phyloP scores from a whole-genome alignment of 2,113 vertebrate species.

The Passer montanus region DNA sequence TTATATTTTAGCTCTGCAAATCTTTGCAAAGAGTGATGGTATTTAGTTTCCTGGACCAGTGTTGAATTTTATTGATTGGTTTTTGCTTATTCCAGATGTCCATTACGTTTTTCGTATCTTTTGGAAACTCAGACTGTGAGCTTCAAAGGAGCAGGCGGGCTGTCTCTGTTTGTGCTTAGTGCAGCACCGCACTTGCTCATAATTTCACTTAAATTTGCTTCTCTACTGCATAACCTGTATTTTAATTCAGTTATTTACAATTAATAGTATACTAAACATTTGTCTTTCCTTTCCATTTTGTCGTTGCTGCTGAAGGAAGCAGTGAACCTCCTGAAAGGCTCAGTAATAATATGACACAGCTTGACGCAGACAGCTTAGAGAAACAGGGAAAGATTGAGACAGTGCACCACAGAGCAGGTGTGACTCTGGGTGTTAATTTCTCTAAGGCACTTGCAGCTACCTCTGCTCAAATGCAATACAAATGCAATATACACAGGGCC shows the following conservation, averaged over 20 bases:
- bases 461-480: not conserved
- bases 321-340: slow-evolving; percentile 8
- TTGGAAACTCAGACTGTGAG: not conserved
- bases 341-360: slow-evolving; percentile 10
- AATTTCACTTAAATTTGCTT: not conserved
- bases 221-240: not conserved
- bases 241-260: not conserved
- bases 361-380: slow-evolving; percentile 26
- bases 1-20: not conserved
- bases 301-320: not conserved
- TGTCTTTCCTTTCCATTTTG: not conserved
- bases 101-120: not conserved
- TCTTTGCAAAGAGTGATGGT: not conserved
- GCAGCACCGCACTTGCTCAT: not conserved
- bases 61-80: not conserved
- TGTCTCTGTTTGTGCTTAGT: not conserved
- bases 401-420: not conserved
- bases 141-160: not conserved
- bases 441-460: not conserved
- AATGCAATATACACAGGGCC: not conserved
- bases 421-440: slow-evolving; percentile 4
- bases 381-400: not conserved
- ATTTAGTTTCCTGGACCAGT: not conserved
- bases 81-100: not conserved
- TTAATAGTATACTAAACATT: not conserved